These are phyloP conservation scores for Camponotus pennsylvanicus DNA, from an alignment of 1,140 invertebrate species.

Conservation along the genomic window DNA sequence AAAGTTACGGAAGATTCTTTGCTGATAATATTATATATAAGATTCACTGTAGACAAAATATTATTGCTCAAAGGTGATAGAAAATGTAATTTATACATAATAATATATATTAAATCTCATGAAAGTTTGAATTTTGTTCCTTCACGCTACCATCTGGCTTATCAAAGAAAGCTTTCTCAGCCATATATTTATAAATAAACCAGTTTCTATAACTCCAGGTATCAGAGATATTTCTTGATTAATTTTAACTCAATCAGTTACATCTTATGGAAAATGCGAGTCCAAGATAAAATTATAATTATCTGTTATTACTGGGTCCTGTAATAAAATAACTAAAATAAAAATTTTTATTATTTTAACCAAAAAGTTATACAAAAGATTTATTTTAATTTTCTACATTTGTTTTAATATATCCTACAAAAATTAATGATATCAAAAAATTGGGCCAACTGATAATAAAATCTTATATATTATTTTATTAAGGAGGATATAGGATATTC, in stretches of 20 bases:
- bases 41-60: neutral
- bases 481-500: no score
- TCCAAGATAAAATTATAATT: conserved; percentile 99
- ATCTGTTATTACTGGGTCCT: conserved; percentile 85
- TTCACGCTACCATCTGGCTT: conserved; percentile 93
- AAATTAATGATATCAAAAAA: no score
- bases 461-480: no score
- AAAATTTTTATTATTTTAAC: no score
- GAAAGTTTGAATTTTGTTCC: conserved; percentile 76
- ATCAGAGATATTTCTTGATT: conserved; percentile 92
- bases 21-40: neutral
- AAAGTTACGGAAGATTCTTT: neutral
- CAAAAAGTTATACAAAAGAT: no score
- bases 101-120: conserved; percentile 3
- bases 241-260: conserved; percentile 91
- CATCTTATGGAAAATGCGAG: conserved; percentile 93
- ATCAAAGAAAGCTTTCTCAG: conserved; percentile 95
- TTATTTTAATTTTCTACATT: no score
- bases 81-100: neutral
- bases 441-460: no score
- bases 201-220: conserved; percentile 98
- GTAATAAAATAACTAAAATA: no score
- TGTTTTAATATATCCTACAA: no score
- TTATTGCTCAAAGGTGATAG: neutral
- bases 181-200: conserved; percentile 94